Conservation (phyloP, 2,797 vertebrate species). For the Peromyscus aztecus region DNA sequence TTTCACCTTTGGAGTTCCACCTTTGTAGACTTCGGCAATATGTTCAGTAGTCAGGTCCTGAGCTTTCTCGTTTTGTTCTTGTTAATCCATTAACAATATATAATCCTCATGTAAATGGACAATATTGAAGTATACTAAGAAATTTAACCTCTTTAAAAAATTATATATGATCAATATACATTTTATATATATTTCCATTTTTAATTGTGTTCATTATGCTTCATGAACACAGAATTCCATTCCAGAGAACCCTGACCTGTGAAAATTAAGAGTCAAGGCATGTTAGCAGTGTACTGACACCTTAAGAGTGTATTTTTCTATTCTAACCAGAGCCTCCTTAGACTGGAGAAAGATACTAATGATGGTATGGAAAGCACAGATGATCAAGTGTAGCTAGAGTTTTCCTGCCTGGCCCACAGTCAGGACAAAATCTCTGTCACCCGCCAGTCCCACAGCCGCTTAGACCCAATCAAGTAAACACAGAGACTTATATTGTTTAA, state of each 20-base stretch:
- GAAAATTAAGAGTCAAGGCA: background rate
- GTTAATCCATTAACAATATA: background rate
- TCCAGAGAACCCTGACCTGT: background rate
- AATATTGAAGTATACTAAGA: background rate
- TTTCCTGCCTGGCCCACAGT: too few species aligned
- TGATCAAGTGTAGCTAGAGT: too few species aligned
- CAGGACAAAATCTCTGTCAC: too few species aligned
- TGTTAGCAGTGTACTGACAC: background rate
- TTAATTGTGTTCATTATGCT: background rate
- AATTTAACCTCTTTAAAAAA: conserved; percentile 35
- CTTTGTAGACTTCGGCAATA: background rate
- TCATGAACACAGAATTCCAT: background rate
- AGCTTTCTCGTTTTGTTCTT: background rate
- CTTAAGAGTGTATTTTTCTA: background rate
- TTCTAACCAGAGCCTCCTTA: background rate
- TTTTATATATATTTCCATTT: background rate
- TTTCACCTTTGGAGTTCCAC: background rate
- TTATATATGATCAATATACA: background rate
- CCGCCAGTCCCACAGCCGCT: too few species aligned
- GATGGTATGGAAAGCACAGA: background rate
- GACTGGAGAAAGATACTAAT: background rate
- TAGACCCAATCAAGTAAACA: too few species aligned
- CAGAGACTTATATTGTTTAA: too few species aligned
- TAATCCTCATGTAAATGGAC: background rate
- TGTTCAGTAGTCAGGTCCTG: background rate